Conservation (phyloP, 2,113 vertebrate species). For the Nesogale talazaci region DNA sequence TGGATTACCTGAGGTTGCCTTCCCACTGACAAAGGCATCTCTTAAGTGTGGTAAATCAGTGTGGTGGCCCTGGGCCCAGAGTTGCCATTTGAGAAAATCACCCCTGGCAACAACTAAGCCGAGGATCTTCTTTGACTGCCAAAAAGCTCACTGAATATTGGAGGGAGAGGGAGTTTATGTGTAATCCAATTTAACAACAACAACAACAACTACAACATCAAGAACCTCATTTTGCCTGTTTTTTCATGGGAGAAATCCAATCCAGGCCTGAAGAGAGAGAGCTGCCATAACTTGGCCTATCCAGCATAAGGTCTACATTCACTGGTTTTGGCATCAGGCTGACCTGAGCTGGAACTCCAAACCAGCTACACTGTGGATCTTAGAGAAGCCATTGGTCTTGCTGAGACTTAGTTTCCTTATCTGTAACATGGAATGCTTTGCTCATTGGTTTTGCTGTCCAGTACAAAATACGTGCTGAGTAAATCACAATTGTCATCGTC, state of each 20-base stretch:
- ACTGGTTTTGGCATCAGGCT: neutral
- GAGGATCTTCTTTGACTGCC: slow-evolving; percentile 4
- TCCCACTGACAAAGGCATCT: slow-evolving; percentile 29
- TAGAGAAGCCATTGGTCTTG: neutral
- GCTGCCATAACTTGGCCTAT: neutral
- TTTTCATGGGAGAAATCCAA: neutral
- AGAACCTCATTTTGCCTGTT: neutral
- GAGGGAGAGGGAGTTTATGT: slow-evolving; percentile 7
- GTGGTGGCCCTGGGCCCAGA: slow-evolving; percentile 26
- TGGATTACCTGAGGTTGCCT: slow-evolving; percentile 37
- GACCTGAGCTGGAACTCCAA: neutral
- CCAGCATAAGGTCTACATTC: neutral
- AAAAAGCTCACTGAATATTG: neutral
- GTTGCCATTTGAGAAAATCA: slow-evolving; percentile 56
- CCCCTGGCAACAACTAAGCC: slow-evolving; percentile 30
- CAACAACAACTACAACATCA: neutral
- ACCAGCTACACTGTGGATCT: too few species aligned
- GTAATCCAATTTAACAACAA: slow-evolving; percentile 28
- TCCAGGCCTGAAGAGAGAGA: neutral
- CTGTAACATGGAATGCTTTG: neutral
- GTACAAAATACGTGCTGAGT: neutral
- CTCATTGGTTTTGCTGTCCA: neutral
- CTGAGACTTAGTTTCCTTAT: neutral
- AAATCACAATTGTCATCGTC: too few species aligned
- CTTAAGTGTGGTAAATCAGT: neutral